These are phyloP conservation scores for Hirtodrosophila cameraria DNA, from an alignment of 2,888 invertebrate genomes.

Conservation along the genomic window DNA sequence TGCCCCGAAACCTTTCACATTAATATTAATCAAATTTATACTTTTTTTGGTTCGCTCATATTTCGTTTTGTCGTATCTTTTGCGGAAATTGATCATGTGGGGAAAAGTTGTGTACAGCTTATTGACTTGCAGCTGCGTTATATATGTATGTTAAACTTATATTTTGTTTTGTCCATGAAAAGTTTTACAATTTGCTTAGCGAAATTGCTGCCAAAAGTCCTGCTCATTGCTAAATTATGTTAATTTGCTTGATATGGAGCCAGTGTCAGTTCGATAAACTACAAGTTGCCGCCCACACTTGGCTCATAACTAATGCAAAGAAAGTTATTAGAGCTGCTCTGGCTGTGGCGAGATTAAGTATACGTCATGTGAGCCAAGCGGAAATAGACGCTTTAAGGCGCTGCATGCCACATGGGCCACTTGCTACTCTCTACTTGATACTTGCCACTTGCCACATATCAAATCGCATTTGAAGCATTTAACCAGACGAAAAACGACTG, in stretches of 20 bases:
- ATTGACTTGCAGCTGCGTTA: slow-evolving; percentile 63
- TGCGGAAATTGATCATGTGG: slow-evolving; percentile 59
- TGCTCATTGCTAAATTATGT: slow-evolving; percentile 67
- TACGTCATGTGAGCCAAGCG: slow-evolving; percentile 25
- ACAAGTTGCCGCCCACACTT: slow-evolving; percentile 20
- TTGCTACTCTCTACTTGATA: neutral
- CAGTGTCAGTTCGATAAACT: slow-evolving; percentile 55
- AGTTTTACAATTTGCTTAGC: slow-evolving; percentile 60
- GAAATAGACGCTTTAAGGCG: slow-evolving; percentile 45
- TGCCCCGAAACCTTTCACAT: slow-evolving; percentile 29
- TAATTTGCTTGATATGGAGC: slow-evolving; percentile 49
- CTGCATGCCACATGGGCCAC: slow-evolving; percentile 40
- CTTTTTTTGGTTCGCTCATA: slow-evolving; percentile 32
- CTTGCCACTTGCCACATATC: slow-evolving; percentile 47
- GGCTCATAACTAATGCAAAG: slow-evolving; percentile 58
- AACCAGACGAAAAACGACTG: slow-evolving; percentile 74
- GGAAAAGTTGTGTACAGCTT: slow-evolving; percentile 62
- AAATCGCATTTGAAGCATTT: slow-evolving; percentile 76
- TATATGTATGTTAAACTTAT: slow-evolving; percentile 33
- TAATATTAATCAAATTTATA: slow-evolving; percentile 75
- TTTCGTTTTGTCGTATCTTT: slow-evolving; percentile 17
- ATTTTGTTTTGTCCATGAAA: slow-evolving; percentile 10
- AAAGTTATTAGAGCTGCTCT: slow-evolving; percentile 48
- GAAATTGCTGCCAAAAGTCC: slow-evolving; percentile 38
- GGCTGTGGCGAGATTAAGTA: slow-evolving; percentile 25